phyloP scores from a whole-genome alignment of 2,113 vertebrate species.

The Antechinus stuartii region DNA sequence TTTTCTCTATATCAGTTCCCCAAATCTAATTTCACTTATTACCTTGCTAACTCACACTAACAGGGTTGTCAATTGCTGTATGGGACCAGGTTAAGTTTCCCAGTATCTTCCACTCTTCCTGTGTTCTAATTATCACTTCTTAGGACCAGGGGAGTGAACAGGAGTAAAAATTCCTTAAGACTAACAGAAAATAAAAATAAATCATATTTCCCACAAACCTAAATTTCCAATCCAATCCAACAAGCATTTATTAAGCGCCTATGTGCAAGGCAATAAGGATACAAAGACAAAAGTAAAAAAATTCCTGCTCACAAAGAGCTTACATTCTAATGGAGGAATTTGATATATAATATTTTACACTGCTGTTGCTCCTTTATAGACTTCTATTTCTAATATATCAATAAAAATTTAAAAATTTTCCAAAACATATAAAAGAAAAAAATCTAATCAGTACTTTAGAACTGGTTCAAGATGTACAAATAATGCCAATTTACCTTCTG shows the following conservation, averaged over 20 bases:
- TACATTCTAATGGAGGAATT: neutral
- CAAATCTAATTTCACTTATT: neutral
- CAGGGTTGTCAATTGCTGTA: neutral
- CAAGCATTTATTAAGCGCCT: slow-evolving; percentile 7
- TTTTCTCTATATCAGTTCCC: neutral
- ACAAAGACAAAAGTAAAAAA: neutral
- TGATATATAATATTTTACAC: neutral
- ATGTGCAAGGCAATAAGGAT: neutral
- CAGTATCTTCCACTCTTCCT: neutral
- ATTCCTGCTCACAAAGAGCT: neutral
- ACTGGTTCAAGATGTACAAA: neutral
- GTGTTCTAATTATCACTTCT: neutral
- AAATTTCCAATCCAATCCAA: slow-evolving; percentile 4
- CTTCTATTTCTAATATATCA: neutral
- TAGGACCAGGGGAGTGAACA: neutral
- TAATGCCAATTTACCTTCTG: neutral
- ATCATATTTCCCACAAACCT: slow-evolving; percentile 1
- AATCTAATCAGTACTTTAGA: neutral
- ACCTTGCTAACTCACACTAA: neutral
- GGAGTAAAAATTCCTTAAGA: neutral
- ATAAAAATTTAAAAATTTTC: neutral
- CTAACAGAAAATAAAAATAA: neutral
- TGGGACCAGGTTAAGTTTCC: neutral
- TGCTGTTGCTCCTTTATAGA: neutral
- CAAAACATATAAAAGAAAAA: slow-evolving; percentile 4